Conservation (phyloP, 2,113 vertebrate genomes). For the Ginglymostoma cirratum region DNA sequence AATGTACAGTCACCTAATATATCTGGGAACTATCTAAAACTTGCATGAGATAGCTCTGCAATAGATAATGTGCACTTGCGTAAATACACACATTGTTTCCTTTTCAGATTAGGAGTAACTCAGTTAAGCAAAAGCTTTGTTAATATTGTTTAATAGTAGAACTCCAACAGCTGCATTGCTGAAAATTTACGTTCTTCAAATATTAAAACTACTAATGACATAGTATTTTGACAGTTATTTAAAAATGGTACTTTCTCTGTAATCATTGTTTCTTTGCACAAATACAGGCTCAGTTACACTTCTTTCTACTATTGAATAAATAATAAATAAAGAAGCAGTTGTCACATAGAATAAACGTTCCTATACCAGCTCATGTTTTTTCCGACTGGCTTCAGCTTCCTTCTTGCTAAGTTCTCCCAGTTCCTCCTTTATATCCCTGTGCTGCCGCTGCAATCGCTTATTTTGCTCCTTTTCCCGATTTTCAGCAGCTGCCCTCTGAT, state of each 20-base stretch:
- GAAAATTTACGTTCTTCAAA: no score
- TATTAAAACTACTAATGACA: background rate
- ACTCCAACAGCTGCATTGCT: background rate
- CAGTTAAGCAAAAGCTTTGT: background rate
- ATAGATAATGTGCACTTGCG: background rate
- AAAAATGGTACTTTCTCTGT: background rate
- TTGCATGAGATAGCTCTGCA: background rate
- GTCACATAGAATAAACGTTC: background rate
- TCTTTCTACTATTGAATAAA: background rate
- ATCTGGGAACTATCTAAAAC: background rate
- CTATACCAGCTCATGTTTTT: constrained; percentile 89
- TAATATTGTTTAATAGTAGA: background rate
- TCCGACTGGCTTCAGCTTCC: constrained; percentile 87
- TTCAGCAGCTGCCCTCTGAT: constrained; percentile 76
- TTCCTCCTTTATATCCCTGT: constrained; percentile 87
- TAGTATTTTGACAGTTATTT: background rate
- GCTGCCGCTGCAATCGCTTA: constrained; percentile 86
- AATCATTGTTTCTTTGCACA: background rate
- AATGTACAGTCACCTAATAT: background rate
- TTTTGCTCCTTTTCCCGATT: constrained; percentile 92
- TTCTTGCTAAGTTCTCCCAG: constrained; percentile 84
- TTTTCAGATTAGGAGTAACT: background rate
- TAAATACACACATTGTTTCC: background rate
- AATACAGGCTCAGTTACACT: background rate
- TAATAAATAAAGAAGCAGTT: background rate